These are phyloP conservation scores for Lydus trimaculatus DNA, from an alignment of 2,888 invertebrate species.

Conservation along the genomic window DNA sequence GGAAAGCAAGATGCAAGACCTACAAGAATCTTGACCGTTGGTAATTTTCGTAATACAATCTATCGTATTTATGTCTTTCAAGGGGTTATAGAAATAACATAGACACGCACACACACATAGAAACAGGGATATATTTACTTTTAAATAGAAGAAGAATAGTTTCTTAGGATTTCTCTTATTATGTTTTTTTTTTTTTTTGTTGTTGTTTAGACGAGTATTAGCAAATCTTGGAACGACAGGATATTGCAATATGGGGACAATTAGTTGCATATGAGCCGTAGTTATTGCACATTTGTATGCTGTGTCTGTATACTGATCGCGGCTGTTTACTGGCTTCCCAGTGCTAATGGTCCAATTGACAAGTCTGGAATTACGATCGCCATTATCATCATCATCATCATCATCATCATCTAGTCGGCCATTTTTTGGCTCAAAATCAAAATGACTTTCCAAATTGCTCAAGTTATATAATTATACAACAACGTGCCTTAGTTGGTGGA, in stretches of 20 bases:
- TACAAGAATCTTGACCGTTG: background rate
- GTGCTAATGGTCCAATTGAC: constrained; percentile 23
- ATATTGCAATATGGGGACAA: constrained; percentile 52
- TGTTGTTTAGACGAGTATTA: background rate
- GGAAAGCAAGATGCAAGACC: background rate
- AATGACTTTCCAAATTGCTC: background rate
- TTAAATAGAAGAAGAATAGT: background rate
- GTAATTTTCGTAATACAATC: background rate
- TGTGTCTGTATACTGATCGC: constrained; percentile 20
- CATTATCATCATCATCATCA: constrained; percentile 1
- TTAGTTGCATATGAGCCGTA: constrained; percentile 48
- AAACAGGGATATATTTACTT: background rate
- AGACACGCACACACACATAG: background rate
- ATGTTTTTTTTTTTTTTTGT: background rate
- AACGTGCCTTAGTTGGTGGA: background rate
- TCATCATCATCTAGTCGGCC: background rate
- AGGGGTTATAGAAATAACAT: background rate
- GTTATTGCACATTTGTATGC: constrained; percentile 36
- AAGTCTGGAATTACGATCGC: background rate
- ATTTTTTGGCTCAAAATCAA: background rate
- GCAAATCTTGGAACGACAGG: constrained; percentile 41
- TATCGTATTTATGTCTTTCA: background rate
- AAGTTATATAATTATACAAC: background rate
- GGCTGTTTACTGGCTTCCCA: constrained; percentile 27
- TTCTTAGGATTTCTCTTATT: background rate